Conservation (phyloP, 2,113 vertebrate species). For the Prochilodus magdalenae region DNA sequence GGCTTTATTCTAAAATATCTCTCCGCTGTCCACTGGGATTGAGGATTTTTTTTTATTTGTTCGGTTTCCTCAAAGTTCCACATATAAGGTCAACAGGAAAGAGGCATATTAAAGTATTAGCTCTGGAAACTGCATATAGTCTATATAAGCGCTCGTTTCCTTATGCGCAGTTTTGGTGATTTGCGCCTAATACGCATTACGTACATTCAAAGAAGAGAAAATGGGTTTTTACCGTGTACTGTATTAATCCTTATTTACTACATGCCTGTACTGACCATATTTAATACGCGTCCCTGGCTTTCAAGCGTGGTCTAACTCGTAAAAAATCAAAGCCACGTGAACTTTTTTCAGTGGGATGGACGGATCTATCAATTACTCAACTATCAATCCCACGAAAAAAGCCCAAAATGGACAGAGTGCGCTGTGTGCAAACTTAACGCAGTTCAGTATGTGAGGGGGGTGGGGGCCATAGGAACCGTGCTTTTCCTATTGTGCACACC, state of each 20-base stretch:
- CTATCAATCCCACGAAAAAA: background rate
- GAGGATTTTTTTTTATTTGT: background rate
- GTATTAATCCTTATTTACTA: background rate
- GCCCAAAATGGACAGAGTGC: background rate
- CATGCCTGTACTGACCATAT: background rate
- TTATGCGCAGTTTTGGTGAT: background rate
- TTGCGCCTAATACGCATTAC: background rate
- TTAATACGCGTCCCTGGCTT: background rate
- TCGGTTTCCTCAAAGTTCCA: background rate
- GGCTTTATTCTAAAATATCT: background rate
- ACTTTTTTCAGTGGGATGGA: background rate
- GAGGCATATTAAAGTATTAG: background rate
- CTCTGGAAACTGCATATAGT: constrained; percentile 1
- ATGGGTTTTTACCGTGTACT: background rate
- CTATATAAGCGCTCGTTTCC: constrained; percentile 23
- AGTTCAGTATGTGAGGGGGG: background rate
- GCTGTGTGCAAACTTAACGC: background rate
- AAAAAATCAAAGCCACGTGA: background rate
- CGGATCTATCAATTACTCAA: background rate
- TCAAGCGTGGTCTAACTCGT: background rate
- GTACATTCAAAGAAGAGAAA: background rate
- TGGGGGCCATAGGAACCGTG: background rate
- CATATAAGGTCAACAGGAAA: background rate
- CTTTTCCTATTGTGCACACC: constrained; percentile 20
- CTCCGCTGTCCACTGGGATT: background rate